Percentiles rank a stretch among this genome's conserved stretches.
phyloP scores from a whole-genome alignment of 2,113 vertebrate genomes.

The Channa maculata region DNA sequence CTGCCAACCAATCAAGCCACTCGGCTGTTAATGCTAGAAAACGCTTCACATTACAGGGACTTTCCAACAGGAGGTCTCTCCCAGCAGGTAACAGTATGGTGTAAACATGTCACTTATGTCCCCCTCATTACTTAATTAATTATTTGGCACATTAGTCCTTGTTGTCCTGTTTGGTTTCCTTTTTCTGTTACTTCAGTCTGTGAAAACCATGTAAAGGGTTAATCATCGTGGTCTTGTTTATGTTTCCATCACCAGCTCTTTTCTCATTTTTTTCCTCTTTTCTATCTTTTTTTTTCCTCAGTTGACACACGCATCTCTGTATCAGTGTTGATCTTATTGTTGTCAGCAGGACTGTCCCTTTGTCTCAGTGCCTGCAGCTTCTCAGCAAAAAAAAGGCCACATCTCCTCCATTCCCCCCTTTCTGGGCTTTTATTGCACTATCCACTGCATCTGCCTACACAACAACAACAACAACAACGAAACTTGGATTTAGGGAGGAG shows the following conservation, averaged over 20 bases:
- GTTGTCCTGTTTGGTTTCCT: not conserved
- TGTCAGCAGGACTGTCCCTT: not conserved
- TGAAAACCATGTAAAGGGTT: too few relatives aligned
- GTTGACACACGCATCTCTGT: not conserved
- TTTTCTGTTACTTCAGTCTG: too few relatives aligned
- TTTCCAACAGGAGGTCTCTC: conserved; percentile 91
- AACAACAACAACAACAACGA: not conserved
- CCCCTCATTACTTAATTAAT: not conserved
- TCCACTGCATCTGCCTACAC: not conserved
- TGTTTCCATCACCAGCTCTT: too few relatives aligned
- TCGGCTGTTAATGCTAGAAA: conserved; percentile 89
- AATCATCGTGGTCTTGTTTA: too few relatives aligned
- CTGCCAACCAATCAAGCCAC: conserved; percentile 86
- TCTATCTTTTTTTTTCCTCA: not conserved
- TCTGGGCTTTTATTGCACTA: conserved; percentile 52
- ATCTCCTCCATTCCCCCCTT: conserved; percentile 46
- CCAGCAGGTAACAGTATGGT: conserved; percentile 86
- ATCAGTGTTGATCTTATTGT: not conserved
- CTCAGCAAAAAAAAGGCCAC: conserved; percentile 36
- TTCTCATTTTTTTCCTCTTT: not conserved
- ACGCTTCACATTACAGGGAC: conserved; percentile 91
- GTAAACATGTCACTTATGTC: not conserved
- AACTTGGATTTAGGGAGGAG: conserved; percentile 17
- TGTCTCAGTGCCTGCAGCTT: not conserved
- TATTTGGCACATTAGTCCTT: not conserved